phyloP scores from a whole-genome alignment of 2,113 vertebrate species.

The Brevimyrus niger region DNA sequence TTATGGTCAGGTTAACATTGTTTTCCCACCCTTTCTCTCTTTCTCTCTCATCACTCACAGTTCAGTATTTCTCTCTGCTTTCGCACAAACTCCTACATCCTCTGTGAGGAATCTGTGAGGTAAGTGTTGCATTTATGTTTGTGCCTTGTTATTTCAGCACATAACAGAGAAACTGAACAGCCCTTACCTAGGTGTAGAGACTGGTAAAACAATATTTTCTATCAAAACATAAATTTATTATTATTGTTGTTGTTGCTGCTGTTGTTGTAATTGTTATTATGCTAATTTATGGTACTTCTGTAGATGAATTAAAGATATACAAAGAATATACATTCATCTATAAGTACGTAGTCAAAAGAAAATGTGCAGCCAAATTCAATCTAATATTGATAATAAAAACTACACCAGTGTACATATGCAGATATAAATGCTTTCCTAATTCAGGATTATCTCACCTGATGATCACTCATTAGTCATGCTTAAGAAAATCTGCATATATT shows the following conservation, averaged over 20 bases:
- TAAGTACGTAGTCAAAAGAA: not conserved
- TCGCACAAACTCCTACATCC: constrained; percentile 39
- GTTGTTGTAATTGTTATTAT: not conserved
- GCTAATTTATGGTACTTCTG: not conserved
- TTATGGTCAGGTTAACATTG: constrained; percentile 37
- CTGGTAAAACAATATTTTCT: not conserved
- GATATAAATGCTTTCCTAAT: not conserved
- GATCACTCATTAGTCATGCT: not conserved
- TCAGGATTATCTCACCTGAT: not conserved
- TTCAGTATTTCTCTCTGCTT: constrained; percentile 15
- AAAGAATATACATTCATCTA: not conserved
- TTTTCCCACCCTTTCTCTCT: not conserved
- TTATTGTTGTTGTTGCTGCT: not conserved
- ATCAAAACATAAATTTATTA: not conserved
- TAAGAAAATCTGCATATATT: not conserved
- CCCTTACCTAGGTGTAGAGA: not conserved
- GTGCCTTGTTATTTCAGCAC: constrained; percentile 39
- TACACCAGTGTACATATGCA: not conserved
- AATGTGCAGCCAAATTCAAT: not conserved
- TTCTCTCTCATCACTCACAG: not conserved
- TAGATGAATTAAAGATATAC: not conserved
- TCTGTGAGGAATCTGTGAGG: constrained; percentile 59
- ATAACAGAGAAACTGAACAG: constrained; percentile 40
- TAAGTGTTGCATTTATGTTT: constrained; percentile 61
- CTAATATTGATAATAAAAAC: not conserved